Conservation (phyloP, 2,797 vertebrate genomes). For the Pygocentrus nattereri region DNA sequence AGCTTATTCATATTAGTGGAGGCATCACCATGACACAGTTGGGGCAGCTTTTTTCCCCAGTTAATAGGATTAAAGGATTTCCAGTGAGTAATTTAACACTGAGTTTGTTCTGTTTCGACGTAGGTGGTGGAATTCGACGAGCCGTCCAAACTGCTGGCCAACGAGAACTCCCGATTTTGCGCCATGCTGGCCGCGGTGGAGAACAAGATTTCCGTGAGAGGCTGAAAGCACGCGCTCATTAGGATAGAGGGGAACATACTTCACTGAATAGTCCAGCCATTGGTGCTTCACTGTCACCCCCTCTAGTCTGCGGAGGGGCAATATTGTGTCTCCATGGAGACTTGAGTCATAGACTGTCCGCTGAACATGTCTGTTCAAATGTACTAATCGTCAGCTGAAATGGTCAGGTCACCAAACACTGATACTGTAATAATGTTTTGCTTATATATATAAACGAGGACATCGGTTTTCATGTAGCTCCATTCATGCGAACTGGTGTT, state of each 20-base stretch:
- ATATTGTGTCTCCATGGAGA: conserved; percentile 58
- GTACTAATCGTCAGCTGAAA: conserved; percentile 78
- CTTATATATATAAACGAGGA: conserved; percentile 55
- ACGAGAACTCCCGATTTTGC: conserved; percentile 91
- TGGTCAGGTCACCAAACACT: conserved; percentile 85
- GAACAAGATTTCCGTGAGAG: conserved; percentile 92
- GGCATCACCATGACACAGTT: no score
- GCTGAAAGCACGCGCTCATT: conserved; percentile 71
- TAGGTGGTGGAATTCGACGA: conserved; percentile 93
- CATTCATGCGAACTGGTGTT: conserved; percentile 66
- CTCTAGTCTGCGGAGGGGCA: conserved; percentile 53
- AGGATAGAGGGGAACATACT: conserved; percentile 50
- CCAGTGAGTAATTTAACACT: background rate
- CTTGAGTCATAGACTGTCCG: conserved; percentile 58
- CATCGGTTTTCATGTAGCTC: conserved; percentile 69
- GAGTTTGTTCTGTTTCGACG: conserved; percentile 49
- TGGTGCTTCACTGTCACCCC: conserved; percentile 56
- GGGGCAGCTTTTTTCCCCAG: no score
- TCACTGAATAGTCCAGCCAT: conserved; percentile 55
- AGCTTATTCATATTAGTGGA: background rate
- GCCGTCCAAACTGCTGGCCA: conserved; percentile 89
- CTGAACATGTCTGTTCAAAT: conserved; percentile 69
- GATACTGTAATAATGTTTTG: conserved; percentile 69
- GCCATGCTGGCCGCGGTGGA: conserved; percentile 92
- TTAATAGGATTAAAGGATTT: no score